Evolutionary conservation across 2,113 vertebrate species (phyloP).

Genomic region (Pseudopipra pipra): DNA sequence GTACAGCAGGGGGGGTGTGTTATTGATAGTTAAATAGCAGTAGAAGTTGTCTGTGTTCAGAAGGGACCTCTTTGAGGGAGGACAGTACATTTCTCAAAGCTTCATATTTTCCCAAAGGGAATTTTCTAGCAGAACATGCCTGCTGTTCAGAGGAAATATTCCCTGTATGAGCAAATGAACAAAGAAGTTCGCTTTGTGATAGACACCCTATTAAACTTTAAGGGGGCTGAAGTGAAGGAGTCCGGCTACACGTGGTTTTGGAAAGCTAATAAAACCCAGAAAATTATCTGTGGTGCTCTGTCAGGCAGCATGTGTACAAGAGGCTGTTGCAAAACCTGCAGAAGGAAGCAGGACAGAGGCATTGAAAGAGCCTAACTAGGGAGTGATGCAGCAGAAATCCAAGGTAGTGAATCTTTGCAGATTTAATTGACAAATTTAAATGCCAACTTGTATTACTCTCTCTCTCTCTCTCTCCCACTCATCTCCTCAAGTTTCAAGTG

Average conservation of each 20-base stretch:
- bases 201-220: conserved; percentile 58
- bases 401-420: neutral
- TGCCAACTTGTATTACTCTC: neutral
- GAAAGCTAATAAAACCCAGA: conserved; percentile 55
- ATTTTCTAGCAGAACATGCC: conserved; percentile 46
- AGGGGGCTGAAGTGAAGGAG: conserved; percentile 32
- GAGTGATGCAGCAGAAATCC: conserved; percentile 49
- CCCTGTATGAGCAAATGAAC: conserved; percentile 33
- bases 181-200: conserved; percentile 41
- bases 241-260: conserved; percentile 13
- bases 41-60: conserved; percentile 33
- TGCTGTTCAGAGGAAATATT: conserved; percentile 66
- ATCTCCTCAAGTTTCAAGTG: neutral
- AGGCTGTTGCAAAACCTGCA: conserved; percentile 11
- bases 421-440: conserved; percentile 35
- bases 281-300: conserved; percentile 13
- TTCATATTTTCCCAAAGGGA: conserved; percentile 59
- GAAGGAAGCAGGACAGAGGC: neutral
- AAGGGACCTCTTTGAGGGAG: conserved; percentile 49
- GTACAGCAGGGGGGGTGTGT: neutral
- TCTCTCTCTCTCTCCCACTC: neutral
- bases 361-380: neutral
- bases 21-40: conserved; percentile 47
- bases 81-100: conserved; percentile 63
- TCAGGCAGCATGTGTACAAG: neutral